phyloP scores from a whole-genome alignment of 1,140 invertebrate species.

The Pissodes strobi region DNA sequence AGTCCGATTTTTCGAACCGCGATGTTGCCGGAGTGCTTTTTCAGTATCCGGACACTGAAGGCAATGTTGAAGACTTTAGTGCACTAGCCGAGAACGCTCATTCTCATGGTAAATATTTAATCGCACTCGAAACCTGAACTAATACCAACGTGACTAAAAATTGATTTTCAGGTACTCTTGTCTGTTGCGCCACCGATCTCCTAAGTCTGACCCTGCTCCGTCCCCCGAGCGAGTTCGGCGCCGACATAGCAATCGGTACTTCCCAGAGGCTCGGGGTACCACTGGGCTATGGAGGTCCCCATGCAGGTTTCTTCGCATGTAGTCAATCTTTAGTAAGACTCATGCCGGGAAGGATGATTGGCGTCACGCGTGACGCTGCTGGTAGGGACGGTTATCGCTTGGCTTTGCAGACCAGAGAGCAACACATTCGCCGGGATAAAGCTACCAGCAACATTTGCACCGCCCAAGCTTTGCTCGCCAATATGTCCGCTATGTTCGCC shows the following conservation, averaged over 20 bases:
- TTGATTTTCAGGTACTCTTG: constrained; percentile 80
- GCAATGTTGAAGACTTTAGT: constrained; percentile 81
- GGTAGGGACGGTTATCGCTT: constrained; percentile 84
- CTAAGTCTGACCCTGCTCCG: constrained; percentile 82
- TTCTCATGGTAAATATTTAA: too few species aligned
- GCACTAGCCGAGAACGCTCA: constrained; percentile 62
- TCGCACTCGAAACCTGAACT: too few species aligned
- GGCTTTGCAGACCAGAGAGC: constrained; percentile 96
- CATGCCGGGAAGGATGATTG: constrained; percentile 98
- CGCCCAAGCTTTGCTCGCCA: constrained; percentile 95
- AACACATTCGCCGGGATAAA: constrained; percentile 97
- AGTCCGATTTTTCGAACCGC: constrained; percentile 77
- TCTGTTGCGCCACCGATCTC: constrained; percentile 89
- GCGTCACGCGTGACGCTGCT: constrained; percentile 74
- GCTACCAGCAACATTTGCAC: constrained; percentile 99
- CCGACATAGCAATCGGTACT: constrained; percentile 93
- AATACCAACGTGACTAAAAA: too few species aligned
- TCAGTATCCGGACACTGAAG: constrained; percentile 97
- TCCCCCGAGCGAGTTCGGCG: constrained; percentile 92
- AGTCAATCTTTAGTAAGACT: constrained; percentile 81
- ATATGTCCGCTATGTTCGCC: constrained; percentile 97
- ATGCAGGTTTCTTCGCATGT: constrained; percentile 95
- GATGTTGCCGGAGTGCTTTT: constrained; percentile 88
- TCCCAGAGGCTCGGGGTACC: constrained; percentile 93
- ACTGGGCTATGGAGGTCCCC: constrained; percentile 82